Base-by-base conservation (phyloP, 2,888 invertebrate species). In the Scrobipalpa atriplicella region DNA sequence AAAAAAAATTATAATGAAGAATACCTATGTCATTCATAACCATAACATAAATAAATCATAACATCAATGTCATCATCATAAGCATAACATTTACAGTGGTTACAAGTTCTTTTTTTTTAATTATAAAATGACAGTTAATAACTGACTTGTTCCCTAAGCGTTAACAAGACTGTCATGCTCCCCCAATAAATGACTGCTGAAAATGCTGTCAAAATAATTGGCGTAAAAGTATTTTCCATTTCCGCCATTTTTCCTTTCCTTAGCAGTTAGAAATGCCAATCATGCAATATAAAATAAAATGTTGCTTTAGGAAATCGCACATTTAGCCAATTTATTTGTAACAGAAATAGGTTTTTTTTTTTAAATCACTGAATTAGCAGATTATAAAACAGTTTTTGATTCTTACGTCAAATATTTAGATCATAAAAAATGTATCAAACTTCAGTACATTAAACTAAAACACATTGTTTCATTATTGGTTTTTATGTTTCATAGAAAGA, bases 251-350 rank as follows among this genome's bases (percentile, higher is more conserved):
- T 47, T 8, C 47, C 47, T 29, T 56, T 9, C 5, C 56, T 21
- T 21, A 11, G 56, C 56, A 29, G 16, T 21, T 56, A 18, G 18
- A 21, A 56, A 18, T 47, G 47, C 47, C 47, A 47, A 56, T 56
- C 19, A 69, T 68, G 68, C 69, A 70, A 71, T 73, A 69, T 69
- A 60, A 68, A 56, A 16, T 29, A 47, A n/a, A 47, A n/a, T n/a
- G n/a, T 21, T 56, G 29, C 11, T 13, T 56, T 29, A 19, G 10
- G 11, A 19, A 18, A 56, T 16, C 56, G 19, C 56, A 13, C 18
- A 56, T 56, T 56, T 10, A 19, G 21, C 11, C 13, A 13, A 47
- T 47, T 16, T n/a, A 47, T 47, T 47, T 16, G 47, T 54, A 21
- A 21, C 54, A 21, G 21, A 19, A 54, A 52, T 18, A 52, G 2